Evolutionary conservation across 2,888 invertebrate genomes (phyloP).

Genomic region (Ophonus ardosiacus): DNA sequence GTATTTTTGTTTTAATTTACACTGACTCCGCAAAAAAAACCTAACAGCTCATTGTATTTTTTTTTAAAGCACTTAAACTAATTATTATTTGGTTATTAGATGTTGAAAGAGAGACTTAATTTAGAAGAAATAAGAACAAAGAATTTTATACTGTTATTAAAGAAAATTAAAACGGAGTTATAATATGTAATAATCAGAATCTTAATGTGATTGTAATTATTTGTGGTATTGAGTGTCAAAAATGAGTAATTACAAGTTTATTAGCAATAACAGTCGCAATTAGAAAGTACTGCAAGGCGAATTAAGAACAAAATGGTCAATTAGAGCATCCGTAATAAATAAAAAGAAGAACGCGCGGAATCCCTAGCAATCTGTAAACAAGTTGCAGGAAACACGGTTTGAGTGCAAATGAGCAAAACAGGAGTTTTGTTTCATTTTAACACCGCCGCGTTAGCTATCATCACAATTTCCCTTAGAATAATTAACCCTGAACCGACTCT

Average conservation of each 20-base stretch:
- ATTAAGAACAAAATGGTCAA: constrained; percentile 46
- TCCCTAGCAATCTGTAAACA: constrained; percentile 10
- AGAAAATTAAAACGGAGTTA: neutral
- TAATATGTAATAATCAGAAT: neutral
- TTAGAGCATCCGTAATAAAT: constrained; percentile 45
- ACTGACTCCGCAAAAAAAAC: too few relatives aligned
- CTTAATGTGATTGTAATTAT: neutral
- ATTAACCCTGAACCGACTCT: constrained; percentile 43
- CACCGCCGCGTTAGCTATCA: constrained; percentile 37
- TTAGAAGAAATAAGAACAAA: too few relatives aligned
- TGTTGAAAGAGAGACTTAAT: too few relatives aligned
- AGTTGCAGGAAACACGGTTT: constrained; percentile 43
- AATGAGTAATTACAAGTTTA: constrained; percentile 30
- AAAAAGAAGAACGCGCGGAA: constrained; percentile 15
- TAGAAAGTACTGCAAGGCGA: constrained; percentile 27
- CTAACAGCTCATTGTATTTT: too few relatives aligned
- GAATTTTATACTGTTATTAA: neutral
- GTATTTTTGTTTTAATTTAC: too few relatives aligned
- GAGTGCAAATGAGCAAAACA: constrained; percentile 27
- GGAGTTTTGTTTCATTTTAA: constrained; percentile 56
- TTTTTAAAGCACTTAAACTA: too few relatives aligned
- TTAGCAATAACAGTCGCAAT: constrained; percentile 42
- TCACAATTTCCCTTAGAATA: constrained; percentile 55
- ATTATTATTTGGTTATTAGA: too few relatives aligned
- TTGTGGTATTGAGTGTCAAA: constrained; percentile 42